Evolutionary conservation across 2,888 invertebrate genomes (phyloP).

Genomic region (Antheraea yamamai): DNA sequence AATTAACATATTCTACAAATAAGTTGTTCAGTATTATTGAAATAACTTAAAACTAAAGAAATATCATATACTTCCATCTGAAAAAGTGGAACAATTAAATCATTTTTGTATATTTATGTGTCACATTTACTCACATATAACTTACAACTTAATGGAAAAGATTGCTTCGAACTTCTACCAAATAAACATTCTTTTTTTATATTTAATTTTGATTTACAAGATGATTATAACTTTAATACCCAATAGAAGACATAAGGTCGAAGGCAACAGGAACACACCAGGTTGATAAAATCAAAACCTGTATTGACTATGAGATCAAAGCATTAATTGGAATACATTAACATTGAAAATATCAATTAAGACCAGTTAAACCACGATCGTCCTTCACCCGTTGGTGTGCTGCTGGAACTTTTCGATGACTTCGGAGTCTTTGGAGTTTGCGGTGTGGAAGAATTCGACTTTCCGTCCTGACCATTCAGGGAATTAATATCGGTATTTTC

Average conservation of each 20-base stretch:
- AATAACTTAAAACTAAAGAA: neutral
- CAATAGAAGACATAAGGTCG: neutral
- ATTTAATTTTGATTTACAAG: neutral
- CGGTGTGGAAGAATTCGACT: slow-evolving; percentile 56
- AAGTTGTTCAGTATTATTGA: neutral
- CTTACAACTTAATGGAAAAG: neutral
- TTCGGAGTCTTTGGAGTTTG: slow-evolving; percentile 57
- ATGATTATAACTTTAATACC: neutral
- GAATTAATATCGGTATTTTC: slow-evolving; percentile 46
- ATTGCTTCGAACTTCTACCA: neutral
- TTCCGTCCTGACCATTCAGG: slow-evolving; percentile 45
- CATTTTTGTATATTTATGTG: neutral
- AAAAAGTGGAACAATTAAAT: neutral
- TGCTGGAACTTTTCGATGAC: slow-evolving; percentile 51
- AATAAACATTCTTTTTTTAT: neutral
- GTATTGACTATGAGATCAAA: slow-evolving; percentile 24
- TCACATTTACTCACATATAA: neutral
- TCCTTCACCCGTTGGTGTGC: slow-evolving; percentile 65
- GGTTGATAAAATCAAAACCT: slow-evolving; percentile 40
- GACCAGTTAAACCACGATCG: slow-evolving; percentile 83
- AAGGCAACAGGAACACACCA: slow-evolving; percentile 7
- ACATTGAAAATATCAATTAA: slow-evolving; percentile 40
- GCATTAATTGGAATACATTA: slow-evolving; percentile 8
- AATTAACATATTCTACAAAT: neutral
- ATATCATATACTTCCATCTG: neutral